Base-by-base conservation (phyloP, 1,140 invertebrate species). In the Pseudomyrmex gracilis region DNA sequence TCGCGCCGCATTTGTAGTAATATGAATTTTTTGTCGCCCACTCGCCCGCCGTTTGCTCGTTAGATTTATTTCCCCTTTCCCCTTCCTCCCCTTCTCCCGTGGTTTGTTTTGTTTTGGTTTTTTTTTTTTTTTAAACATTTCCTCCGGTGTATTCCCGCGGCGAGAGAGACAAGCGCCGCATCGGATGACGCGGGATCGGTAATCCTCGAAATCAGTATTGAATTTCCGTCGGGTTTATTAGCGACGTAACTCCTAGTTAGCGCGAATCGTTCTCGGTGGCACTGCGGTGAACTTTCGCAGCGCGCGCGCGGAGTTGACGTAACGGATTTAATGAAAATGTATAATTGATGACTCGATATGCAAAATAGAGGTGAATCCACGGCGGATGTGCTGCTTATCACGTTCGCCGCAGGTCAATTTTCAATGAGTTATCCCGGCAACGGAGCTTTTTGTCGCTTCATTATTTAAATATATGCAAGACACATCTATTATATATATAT, bases 1-100 rank as follows among this genome's bases (percentile, higher is more conserved):
- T 51, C 82, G 57, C 82, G 82, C 49, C 45, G 45, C 84, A 82
- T 85, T 85, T 85, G 60, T 85, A 61, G 77, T 61, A 64, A 76
- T 87, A 84, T 84, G 82, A 87, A 87, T 87, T 87, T 85, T 82
- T 74, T 86, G 67, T 78, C 61, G 22, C 49, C 61, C 47, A 47
- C 73, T 8, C 49, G 13, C n/a, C 4, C 45, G 55, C 49, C 64
- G 66, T 70, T 82, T 49, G 58, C 68, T n/a, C 73, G 24, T 20
- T 73, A n/a, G 61, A 71, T 67, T 60, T 64, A 34, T 55, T 17
- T 22, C 20, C 22, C 12, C 10, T 15, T 10, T 1, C 68, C 45
- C 43, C 58, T n/a, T n/a, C n/a, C n/a, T n/a, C n/a, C 12, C 10
- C 17, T 10, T 1, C 68, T 51, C 43, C 58, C 66, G 66, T 20